A percentile compares a stretch with the other conserved stretches of the same genome.
These are phyloP conservation scores for Conchocele bisecta DNA, from an alignment of 2,888 invertebrate genomes.

Conservation along the genomic window DNA sequence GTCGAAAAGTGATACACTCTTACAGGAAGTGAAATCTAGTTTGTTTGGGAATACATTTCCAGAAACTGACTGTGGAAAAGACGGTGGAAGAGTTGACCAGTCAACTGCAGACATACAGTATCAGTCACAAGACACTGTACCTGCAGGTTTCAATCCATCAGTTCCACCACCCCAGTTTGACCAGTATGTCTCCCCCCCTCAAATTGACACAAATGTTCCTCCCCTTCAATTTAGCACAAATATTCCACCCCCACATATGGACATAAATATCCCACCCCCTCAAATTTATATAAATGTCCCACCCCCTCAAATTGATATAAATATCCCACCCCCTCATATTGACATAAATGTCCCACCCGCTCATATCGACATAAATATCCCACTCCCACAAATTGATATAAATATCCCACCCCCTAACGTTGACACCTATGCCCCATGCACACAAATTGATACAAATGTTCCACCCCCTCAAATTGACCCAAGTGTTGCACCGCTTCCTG, in stretches of 20 bases:
- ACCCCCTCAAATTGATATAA: slow-evolving; percentile 2
- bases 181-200: background rate
- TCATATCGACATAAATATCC: background rate
- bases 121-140: background rate
- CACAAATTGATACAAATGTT: background rate
- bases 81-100: background rate
- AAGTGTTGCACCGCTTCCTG: background rate
- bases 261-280: background rate
- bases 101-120: background rate
- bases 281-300: background rate
- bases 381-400: slow-evolving; percentile 4
- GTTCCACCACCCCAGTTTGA: background rate
- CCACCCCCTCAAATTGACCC: background rate
- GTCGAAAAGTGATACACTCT: background rate
- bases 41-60: too few relatives aligned
- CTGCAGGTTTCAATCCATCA: background rate
- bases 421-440: background rate
- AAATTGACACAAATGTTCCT: background rate
- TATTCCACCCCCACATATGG: background rate
- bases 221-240: background rate
- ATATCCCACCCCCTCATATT: slow-evolving; percentile 5
- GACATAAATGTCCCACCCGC: background rate
- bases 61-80: background rate
- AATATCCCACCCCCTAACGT: background rate
- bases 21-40: too few relatives aligned